phyloP scores from a whole-genome alignment of 64 coral and sea anemone genomes.

The Hydrozoanthus tunicans region DNA sequence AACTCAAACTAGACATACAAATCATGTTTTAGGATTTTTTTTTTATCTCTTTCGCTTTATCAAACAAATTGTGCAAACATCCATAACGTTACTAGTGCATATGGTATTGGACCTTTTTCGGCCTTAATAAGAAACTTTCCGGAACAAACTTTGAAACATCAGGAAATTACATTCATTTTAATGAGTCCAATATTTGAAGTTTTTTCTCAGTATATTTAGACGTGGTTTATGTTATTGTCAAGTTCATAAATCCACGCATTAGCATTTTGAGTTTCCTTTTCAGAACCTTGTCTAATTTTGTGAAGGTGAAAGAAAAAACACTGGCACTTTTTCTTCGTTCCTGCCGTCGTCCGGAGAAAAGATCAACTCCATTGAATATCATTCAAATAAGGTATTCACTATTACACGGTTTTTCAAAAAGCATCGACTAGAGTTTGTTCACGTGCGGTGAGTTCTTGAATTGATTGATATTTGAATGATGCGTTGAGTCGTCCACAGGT shows the following conservation, averaged over 20 bases:
- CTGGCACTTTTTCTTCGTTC: background rate
- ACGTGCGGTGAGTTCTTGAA: background rate
- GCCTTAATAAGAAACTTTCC: background rate
- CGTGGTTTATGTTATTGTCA: background rate
- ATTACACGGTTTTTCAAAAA: background rate
- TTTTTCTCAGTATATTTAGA: background rate
- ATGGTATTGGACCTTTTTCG: background rate
- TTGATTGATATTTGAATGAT: background rate
- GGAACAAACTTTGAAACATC: background rate
- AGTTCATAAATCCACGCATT: background rate
- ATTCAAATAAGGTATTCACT: background rate
- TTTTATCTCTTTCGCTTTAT: background rate
- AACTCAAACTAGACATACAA: too few species aligned
- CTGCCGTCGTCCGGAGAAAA: background rate
- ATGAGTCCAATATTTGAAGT: slow-evolving; percentile 9
- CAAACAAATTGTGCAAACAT: background rate
- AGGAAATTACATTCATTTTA: background rate
- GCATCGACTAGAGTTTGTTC: background rate
- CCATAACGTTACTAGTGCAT: background rate
- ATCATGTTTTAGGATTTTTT: too few species aligned
- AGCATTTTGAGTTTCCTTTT: slow-evolving; percentile 2
- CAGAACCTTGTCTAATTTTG: background rate
- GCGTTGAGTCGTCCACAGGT: background rate
- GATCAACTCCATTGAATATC: background rate
- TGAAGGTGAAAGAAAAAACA: background rate